Conservation (phyloP, 2,888 invertebrate species). For the Apotomis turbidana region DNA sequence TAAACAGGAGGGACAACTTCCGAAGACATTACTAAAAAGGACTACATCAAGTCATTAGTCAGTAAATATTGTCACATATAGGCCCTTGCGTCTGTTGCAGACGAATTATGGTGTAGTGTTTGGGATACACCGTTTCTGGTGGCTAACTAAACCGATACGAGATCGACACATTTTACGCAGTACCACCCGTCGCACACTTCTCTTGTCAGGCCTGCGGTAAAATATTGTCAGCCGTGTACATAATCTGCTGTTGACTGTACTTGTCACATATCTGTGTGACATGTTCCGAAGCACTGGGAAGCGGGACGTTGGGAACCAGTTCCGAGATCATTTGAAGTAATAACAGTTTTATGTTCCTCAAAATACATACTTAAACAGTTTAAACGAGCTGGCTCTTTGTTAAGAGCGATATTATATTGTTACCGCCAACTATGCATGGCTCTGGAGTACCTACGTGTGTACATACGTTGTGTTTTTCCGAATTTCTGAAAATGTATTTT, state of each 20-base stretch:
- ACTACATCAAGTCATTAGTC: no score
- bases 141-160: no score
- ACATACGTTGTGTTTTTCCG: not conserved
- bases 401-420: not conserved
- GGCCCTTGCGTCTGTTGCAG: no score
- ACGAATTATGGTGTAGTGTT: no score
- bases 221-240: not conserved
- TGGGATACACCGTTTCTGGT: no score
- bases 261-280: not conserved
- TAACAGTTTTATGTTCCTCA: conserved; percentile 20
- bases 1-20: no score
- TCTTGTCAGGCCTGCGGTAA: no score
- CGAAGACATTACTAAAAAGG: no score
- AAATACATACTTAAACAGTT: conserved; percentile 14
- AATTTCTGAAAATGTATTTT: no score
- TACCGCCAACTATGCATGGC: not conserved
- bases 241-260: not conserved
- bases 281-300: conserved; percentile 51
- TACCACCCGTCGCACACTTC: no score
- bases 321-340: conserved; percentile 24
- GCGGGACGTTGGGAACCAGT: conserved; percentile 34
- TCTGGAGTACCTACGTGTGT: not conserved
- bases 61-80: no score
- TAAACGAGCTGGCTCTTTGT: not conserved
- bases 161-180: no score